Conservation (phyloP, 2,888 invertebrate genomes). For the Limnephilus auricula region DNA sequence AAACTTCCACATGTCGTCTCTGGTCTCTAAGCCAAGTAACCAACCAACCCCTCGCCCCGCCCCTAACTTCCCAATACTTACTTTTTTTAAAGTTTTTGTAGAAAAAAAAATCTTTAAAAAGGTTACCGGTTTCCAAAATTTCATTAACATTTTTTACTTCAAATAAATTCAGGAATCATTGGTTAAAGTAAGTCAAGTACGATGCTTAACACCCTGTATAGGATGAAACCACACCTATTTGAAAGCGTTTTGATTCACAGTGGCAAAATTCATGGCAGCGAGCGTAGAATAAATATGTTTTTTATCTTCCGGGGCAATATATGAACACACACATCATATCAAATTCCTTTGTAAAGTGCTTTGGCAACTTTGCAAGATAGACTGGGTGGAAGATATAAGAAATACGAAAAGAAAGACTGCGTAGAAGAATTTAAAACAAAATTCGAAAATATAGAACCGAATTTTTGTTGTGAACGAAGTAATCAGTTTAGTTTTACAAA, state of each 20-base stretch:
- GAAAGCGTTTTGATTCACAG: background rate
- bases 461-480: background rate
- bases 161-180: too few species aligned
- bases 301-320: constrained; percentile 14
- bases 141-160: too few species aligned
- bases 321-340: constrained; percentile 17
- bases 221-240: background rate
- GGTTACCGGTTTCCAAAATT: too few species aligned
- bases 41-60: too few species aligned
- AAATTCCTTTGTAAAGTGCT: constrained; percentile 14
- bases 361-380: constrained; percentile 6
- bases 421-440: background rate
- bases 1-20: too few species aligned
- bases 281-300: background rate
- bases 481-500: background rate
- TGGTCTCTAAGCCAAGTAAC: too few species aligned
- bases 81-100: too few species aligned
- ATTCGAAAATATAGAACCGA: background rate
- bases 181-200: too few species aligned
- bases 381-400: background rate
- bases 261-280: background rate
- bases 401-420: background rate
- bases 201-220: too few species aligned
- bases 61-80: too few species aligned
- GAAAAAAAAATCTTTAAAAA: too few species aligned